These are phyloP conservation scores for Petromus typicus DNA, from an alignment of 2,113 vertebrate species.

Conservation along the genomic window DNA sequence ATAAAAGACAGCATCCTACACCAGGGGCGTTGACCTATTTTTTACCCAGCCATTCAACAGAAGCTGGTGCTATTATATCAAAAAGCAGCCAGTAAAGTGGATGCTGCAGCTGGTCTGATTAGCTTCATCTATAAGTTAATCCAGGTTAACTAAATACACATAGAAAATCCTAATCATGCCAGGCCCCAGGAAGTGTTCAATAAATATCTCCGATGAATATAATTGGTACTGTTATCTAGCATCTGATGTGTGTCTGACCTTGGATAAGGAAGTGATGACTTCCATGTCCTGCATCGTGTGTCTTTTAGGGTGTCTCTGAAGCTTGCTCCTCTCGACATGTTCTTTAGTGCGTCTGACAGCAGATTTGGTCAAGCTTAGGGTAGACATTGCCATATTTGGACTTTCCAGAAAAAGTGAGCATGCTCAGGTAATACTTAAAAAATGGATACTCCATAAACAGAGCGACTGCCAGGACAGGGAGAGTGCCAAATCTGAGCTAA, in stretches of 20 bases:
- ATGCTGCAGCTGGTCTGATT: neutral
- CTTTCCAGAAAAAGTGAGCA: constrained; percentile 53
- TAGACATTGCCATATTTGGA: constrained; percentile 8
- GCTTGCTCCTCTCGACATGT: neutral
- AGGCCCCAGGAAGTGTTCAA: neutral
- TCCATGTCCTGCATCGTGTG: neutral
- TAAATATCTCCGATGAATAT: neutral
- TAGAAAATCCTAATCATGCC: neutral
- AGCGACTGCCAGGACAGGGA: neutral
- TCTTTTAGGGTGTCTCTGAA: neutral
- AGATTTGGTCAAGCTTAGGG: neutral
- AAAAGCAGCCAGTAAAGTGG: neutral
- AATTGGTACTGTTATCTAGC: no score
- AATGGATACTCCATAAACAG: constrained; percentile 63
- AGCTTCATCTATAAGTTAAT: neutral
- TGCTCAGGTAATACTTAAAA: constrained; percentile 68
- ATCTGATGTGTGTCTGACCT: neutral
- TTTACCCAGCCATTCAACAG: neutral
- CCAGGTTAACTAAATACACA: neutral
- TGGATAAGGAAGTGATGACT: neutral
- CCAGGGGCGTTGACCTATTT: neutral
- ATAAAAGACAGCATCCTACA: neutral
- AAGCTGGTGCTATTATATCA: neutral
- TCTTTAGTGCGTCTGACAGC: neutral
- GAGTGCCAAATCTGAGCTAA: constrained; percentile 58